Conservation (phyloP, 2,113 vertebrate genomes). For the Camelus dromedarius region DNA sequence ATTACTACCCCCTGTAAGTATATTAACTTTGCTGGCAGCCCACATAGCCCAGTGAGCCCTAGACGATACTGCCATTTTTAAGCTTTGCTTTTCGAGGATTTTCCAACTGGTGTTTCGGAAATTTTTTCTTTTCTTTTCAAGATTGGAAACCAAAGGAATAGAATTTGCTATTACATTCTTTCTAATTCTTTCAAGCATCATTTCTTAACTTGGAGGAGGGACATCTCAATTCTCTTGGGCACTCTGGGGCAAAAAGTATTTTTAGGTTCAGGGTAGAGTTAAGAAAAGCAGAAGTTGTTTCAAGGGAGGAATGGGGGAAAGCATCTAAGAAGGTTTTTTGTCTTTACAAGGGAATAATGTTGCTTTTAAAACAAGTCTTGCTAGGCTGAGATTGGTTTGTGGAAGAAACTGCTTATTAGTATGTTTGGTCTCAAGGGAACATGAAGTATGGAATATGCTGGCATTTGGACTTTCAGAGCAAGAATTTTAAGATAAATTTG, state of each 20-base stretch:
- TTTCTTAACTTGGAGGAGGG: not conserved
- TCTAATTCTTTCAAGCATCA: constrained; percentile 5
- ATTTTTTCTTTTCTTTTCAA: not conserved
- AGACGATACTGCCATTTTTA: not conserved
- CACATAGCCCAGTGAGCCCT: not conserved
- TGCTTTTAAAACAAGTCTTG: not conserved
- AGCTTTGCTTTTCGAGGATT: not conserved
- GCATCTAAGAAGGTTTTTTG: not conserved
- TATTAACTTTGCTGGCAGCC: not conserved
- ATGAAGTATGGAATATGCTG: not conserved
- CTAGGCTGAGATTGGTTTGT: not conserved
- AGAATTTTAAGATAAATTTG: not conserved
- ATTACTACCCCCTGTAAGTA: not conserved
- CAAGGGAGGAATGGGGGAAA: not conserved
- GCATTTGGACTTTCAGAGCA: not conserved
- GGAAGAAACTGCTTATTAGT: not conserved
- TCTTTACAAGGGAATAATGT: not conserved
- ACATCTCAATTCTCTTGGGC: not conserved
- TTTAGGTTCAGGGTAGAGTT: not conserved
- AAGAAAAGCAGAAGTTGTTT: constrained; percentile 15
- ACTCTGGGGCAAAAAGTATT: not conserved
- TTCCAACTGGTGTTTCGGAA: not conserved
- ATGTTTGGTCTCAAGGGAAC: not conserved
- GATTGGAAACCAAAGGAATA: constrained; percentile 29
- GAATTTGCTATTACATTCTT: constrained; percentile 41